Evolutionary conservation across 1,140 invertebrate genomes (phyloP).

Genomic region (Drosophila novamexicana): DNA sequence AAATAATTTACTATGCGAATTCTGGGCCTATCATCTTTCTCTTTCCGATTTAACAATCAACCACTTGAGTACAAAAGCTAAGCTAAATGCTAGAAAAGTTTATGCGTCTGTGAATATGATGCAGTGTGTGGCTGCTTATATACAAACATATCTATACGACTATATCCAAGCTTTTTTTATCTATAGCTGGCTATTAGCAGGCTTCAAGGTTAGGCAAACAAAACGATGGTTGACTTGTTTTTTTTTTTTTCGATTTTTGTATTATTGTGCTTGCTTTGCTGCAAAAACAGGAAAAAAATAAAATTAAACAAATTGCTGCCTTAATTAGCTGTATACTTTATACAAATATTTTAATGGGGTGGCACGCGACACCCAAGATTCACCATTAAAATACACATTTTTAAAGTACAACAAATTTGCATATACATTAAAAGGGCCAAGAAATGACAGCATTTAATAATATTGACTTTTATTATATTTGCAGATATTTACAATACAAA

Average conservation of each 20-base stretch:
- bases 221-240: conserved; percentile 38
- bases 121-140: background rate
- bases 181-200: conserved; percentile 56
- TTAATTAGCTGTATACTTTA: conserved; percentile 49
- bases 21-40: conserved; percentile 12
- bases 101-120: conserved; percentile 8
- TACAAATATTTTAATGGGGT: conserved; percentile 1
- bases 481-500: background rate
- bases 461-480: conserved; percentile 7
- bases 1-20: conserved; percentile 65
- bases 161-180: conserved; percentile 39
- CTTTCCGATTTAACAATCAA: conserved; percentile 8
- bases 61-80: conserved; percentile 62
- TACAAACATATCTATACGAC: conserved; percentile 3
- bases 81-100: conserved; percentile 12
- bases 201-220: conserved; percentile 58
- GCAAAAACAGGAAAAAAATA: background rate
- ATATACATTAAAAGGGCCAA: too few relatives aligned
- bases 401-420: too few relatives aligned
- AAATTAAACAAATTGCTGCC: conserved; percentile 10
- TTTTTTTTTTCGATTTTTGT: conserved; percentile 30
- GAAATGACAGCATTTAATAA: conserved; percentile 11
- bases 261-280: conserved; percentile 35
- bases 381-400: too few relatives aligned
- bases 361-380: background rate